Evolutionary conservation across 2,797 vertebrate genomes (phyloP).

Genomic region (Pterois miles): DNA sequence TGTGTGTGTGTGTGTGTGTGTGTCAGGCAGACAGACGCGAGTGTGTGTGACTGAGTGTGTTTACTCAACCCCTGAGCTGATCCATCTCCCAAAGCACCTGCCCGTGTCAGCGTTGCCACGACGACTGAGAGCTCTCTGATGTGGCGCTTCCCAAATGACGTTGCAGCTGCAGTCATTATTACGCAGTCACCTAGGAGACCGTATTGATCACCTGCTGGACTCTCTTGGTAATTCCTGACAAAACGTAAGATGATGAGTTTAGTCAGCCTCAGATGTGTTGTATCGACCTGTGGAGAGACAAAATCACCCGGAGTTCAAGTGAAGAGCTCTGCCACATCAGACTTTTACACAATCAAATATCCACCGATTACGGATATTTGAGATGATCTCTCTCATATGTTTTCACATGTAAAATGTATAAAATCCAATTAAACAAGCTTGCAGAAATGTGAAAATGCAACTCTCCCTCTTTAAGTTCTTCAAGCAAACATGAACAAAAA

Average conservation of each 20-base stretch:
- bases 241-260: constrained; percentile 8
- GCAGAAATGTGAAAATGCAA: not conserved
- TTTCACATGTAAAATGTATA: not conserved
- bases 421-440: not conserved
- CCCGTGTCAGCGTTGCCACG: constrained; percentile 60
- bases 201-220: constrained; percentile 50
- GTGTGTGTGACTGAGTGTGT: constrained; percentile 49
- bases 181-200: constrained; percentile 44
- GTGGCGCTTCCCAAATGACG: constrained; percentile 49
- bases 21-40: not conserved
- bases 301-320: not conserved
- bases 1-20: constrained; percentile 1
- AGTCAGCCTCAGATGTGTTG: not conserved
- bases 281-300: not conserved
- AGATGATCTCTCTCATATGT: not conserved
- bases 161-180: constrained; percentile 32
- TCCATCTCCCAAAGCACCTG: constrained; percentile 62
- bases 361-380: not conserved
- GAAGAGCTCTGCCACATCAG: not conserved
- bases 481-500: not conserved
- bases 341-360: not conserved
- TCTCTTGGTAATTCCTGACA: constrained; percentile 17
- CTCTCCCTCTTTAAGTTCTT: not conserved
- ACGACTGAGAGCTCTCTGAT: constrained; percentile 45
- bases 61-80: constrained; percentile 42